These are phyloP conservation scores for Gymnoscelis rufifasciata DNA, from an alignment of 2,888 invertebrate genomes.

Conservation along the genomic window DNA sequence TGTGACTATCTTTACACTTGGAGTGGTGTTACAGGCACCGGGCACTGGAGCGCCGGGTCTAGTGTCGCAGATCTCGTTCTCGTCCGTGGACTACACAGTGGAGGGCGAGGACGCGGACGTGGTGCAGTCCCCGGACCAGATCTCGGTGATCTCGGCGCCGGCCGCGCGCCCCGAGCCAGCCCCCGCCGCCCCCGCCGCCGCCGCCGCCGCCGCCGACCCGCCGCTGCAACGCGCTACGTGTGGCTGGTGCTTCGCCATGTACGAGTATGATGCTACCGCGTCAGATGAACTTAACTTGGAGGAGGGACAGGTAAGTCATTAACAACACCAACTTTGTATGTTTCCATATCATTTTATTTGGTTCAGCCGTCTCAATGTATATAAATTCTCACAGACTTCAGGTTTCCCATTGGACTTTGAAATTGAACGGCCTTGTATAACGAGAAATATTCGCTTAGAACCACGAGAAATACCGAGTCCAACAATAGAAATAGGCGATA, in stretches of 20 bases:
- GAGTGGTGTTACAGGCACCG: constrained; percentile 23
- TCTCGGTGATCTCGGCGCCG: constrained; percentile 82
- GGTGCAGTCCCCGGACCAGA: constrained; percentile 85
- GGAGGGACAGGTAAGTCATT: constrained; percentile 92
- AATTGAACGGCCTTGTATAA: no score
- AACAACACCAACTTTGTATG: no score
- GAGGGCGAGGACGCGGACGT: constrained; percentile 88
- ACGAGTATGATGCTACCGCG: constrained; percentile 95
- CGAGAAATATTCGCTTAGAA: no score
- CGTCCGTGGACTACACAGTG: constrained; percentile 95
- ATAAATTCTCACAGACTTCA: no score
- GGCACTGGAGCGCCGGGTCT: constrained; percentile 79
- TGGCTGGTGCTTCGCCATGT: constrained; percentile 90
- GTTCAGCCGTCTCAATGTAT: no score
- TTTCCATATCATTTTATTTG: no score
- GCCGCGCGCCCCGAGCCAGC: constrained; percentile 62
- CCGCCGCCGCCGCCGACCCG: constrained; percentile 24
- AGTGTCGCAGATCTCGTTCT: constrained; percentile 92
- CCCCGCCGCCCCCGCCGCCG: constrained; percentile 72
- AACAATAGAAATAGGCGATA: no score
- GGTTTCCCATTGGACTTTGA: no score
- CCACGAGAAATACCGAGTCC: no score
- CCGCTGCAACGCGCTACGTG: constrained; percentile 42
- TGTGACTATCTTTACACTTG: no score
- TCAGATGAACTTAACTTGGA: constrained; percentile 93